phyloP scores from a whole-genome alignment of 2,888 invertebrate genomes.

The Synergus itoensis region DNA sequence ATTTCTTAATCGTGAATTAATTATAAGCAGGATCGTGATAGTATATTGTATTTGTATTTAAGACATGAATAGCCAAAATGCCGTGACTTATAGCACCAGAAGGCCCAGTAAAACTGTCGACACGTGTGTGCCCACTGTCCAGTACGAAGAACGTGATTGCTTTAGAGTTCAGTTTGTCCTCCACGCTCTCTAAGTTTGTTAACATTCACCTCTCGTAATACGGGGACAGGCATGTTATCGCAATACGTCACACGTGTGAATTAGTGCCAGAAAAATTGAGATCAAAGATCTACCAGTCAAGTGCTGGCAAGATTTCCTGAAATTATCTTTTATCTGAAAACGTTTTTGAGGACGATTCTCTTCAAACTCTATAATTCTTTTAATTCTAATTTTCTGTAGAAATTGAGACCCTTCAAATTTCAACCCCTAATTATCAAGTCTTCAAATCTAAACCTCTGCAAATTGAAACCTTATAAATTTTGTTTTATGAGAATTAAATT shows the following conservation, averaged over 20 bases:
- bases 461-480: too few species aligned
- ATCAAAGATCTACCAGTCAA: background rate
- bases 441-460: too few species aligned
- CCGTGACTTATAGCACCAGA: background rate
- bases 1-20: background rate
- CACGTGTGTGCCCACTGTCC: conserved; percentile 9
- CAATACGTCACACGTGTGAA: conserved; percentile 40
- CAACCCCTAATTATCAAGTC: too few species aligned
- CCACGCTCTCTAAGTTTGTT: conserved; percentile 19
- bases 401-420: too few species aligned
- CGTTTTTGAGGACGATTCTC: background rate
- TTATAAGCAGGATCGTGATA: background rate
- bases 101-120: background rate
- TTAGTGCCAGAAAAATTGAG: conserved; percentile 22
- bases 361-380: background rate
- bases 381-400: too few species aligned
- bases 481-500: too few species aligned
- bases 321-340: background rate
- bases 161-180: conserved; percentile 19
- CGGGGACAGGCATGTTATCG: conserved; percentile 19
- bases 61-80: background rate
- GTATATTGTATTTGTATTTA: background rate
- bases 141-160: background rate
- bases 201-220: conserved; percentile 36
- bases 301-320: background rate